Evolutionary conservation across 2,888 invertebrate species (phyloP), one percentile per base, ranked within the genome.

Genomic region (Acronicta alni): DNA sequence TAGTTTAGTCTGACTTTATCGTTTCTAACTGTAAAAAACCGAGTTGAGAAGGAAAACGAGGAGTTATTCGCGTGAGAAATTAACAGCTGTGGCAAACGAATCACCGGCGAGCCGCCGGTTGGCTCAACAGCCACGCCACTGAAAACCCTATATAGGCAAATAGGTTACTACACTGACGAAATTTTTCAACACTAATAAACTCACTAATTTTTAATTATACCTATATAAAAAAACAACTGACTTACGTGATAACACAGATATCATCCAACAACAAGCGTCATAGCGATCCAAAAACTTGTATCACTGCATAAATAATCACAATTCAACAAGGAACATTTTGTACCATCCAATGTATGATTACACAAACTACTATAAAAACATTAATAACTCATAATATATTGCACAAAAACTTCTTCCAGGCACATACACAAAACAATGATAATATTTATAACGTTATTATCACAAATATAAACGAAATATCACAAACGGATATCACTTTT

Each of bases 261-360:
- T 94, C 93, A 94, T 94, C 93, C 93, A 93, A 93, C 83, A 88
- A 90, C 83, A 82, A 84, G 84, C 90, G 87, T 89, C 89, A 89
- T 92, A 85, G 89, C 89, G 88, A 90, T 88, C 91, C 91, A 87
- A 85, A 86, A 84, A 84, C 81, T 84, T 89, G 85, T 90, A 89
- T 86, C 93, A 93, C 93, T 90, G 90, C 82, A 88, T 90, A 93
- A 90, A 91, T 93, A 90, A 92, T 93, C 93, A 93, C 93, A 90
- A 92, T 89, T 91, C 86, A 91, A 91, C 92, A 91, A 90, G 84
- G 89, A 92, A 91, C 91, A 92, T 90, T 91, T 90, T 91, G 84
- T 84, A 86, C 87, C 87, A 89, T 91, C 84, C 86, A 89, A 90
- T 85, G 85, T 83, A 88, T 81, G 89, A 92, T 89, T 90, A 89